Evolutionary conservation across 23 tunicate species (phyloP), one percentile per base, ranked within the genome.

Genomic region (Trididemnum nubilum): DNA sequence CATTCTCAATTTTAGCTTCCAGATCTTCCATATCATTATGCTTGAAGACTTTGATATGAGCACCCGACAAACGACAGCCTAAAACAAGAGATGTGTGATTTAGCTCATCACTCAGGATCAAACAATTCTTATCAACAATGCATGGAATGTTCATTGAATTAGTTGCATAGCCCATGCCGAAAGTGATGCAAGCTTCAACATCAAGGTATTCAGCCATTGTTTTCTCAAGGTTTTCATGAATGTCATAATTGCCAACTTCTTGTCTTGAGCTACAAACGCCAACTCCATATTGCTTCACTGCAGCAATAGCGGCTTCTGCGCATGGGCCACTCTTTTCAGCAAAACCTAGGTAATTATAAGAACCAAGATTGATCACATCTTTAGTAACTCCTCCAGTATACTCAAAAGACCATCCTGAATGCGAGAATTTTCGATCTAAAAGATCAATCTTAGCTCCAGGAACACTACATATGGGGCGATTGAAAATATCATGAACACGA

Each of bases 131-230:
- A 80, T 78, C 80, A 29, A 87, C 92, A 19, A 91, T 74, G 61
- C 84, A 83, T 34, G 97, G 97, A 36, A 91, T 91, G 44, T 91
- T 91, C 97, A 87, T 91, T 18, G 97, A 91, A 77, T 91, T 91
- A 12, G 97, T 91, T 22, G 97, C 97, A 75, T 65, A 91, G 15
- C 97, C 97, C 97, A 91, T 91, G 35, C 97, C 97, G 54, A 91
- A 91, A 2, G 75, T 60, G 21, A 91, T 85, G 58, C 85, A 71
- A 24, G 88, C 89, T 33, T 91, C 97, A 29, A 87, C 88, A 36
- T 91, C 97, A 2, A 91, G 34, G 63, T 76, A 91, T n/a, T 82
- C 38, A 15, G 92, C 86, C 72, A 83, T 76, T n/a, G 77, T 33
- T 37, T 69, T 60, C 83, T 91, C 97, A 54, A 91, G 78, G 76